Base-by-base conservation (phyloP, 2,797 vertebrate species). In the Tarsius wallacei region DNA sequence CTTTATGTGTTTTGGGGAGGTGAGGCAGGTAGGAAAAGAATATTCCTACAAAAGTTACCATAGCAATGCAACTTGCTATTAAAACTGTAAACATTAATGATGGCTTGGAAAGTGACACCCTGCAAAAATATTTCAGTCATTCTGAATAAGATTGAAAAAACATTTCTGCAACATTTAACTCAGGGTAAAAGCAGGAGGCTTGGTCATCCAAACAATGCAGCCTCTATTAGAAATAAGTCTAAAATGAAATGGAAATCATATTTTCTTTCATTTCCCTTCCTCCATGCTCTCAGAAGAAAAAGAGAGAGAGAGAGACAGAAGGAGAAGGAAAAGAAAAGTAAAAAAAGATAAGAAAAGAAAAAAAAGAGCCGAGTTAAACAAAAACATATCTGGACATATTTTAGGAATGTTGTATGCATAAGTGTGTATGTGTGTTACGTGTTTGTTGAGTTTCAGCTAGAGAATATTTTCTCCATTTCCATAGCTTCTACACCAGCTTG, bases 91-190 rank as follows among this genome's bases (percentile, higher is more conserved):
- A 98, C 90, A 97, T 98, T 98, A 97, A 98, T 96, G 97, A 98
- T 97, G 95, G 84, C 94, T 98, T 97, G 97, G 96, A 98, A 98
- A 96, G 87, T 98, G 98, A 99, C 95, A 98, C 94, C 91, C 96
- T 98, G 53, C 78, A 97, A 97, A 98, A 98, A 97, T 97, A 98
- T 97, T 98, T 98, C 78, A 95, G 94, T 98, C 97, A 93, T 98
- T 98, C 76, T 93, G 86, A 98, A 87, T 61, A 98, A 96, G 95
- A 63, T 89, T 93, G 97, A 97, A 98, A 97, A 83, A 98, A 90
- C 90, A 96, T 92, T 98, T 97, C 96, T 93, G 93, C 97, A 98
- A 96, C 96, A 96, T 96, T 91, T 90, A 98, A 17, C 96, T 97
- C 97, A 95, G 96, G 97, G 97, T 94, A 97, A 97, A 98, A 98